Evolutionary conservation across 1,140 invertebrate genomes (phyloP), one percentile per base, ranked within the genome.

Genomic region (Drosophila fuyamai): DNA sequence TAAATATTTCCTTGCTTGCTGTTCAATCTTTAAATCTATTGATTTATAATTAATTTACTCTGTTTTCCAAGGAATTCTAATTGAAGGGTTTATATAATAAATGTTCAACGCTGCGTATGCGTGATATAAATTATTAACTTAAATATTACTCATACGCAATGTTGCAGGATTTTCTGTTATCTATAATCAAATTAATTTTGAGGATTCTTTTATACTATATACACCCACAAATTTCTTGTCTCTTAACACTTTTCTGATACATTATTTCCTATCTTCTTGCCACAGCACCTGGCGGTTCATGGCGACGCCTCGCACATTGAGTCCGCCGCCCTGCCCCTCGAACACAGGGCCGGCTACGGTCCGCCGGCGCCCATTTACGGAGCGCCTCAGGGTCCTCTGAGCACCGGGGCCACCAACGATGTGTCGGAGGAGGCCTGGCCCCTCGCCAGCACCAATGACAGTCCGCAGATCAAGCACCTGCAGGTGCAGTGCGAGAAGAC

Each of bases 401-500:
- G 90, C 46, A 92, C 79, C 27, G 92, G 92, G 3, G 78, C 81
- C 57, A 90, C 76, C 55, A 92, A 92, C 16, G 91, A 93, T 48
- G 81, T 92, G 46, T 85, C 92, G 0, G 93, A 88, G 18, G 91
- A 98, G 80, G 95, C 96, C 36, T 98, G 97, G 97, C 97, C 97
- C 0, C 91, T 97, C 53, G 95, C 96, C 12, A 95, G 95, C 18
- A 81, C 92, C 53, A 92, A 92, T 36, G 97, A 98, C 84, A 97
- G 97, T 91, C 97, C 97, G 1, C 96, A 97, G 92, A 98, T 98
- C 76, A 97, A 97, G 91, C 96, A 97, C 83, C 92, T 98, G 32
- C 97, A 98, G 93, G 98, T 98, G 44, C 97, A 98, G 91, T 98
- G 98, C 92, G 97, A 98, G 92, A 98, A 98, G 93, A 98, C 97